Evolutionary conservation across 2,888 invertebrate genomes (phyloP).

Genomic region (Hyposoter dolosus): DNA sequence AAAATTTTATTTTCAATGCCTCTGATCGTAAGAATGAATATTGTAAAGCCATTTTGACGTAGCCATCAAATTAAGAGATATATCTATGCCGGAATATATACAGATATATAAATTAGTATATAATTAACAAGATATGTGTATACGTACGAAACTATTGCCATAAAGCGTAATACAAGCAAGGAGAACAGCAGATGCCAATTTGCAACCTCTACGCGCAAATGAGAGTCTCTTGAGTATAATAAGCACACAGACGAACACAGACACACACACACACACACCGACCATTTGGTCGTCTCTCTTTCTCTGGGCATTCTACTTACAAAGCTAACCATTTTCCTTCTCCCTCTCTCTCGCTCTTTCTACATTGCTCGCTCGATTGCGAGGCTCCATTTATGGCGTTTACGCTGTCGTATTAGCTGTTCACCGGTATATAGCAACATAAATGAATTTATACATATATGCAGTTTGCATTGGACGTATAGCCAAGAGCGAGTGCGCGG

Average conservation of each 20-base stretch:
- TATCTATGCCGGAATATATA: neutral
- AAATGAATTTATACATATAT: conserved; percentile 12
- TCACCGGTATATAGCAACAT: conserved; percentile 21
- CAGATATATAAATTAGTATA: neutral
- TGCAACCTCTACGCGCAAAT: conserved; percentile 58
- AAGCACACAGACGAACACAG: conserved; percentile 17
- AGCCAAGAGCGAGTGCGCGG: neutral
- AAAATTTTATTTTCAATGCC: too few species aligned
- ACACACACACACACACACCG: neutral
- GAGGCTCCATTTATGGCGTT: conserved; percentile 65
- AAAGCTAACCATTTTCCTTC: conserved; percentile 10
- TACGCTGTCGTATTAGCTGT: conserved; percentile 63
- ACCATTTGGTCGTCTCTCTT: conserved; percentile 43
- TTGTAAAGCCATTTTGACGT: conserved; percentile 4
- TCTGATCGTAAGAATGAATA: neutral
- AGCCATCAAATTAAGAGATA: conserved; percentile 5
- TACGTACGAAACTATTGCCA: neutral
- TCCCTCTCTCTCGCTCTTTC: conserved; percentile 5
- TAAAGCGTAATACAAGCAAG: conserved; percentile 46
- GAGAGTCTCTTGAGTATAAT: conserved; percentile 64
- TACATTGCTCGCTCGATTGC: conserved; percentile 53
- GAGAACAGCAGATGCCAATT: conserved; percentile 61
- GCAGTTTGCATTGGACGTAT: neutral
- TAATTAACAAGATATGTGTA: neutral
- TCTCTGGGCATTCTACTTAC: neutral